Evolutionary conservation across 2,113 vertebrate genomes (phyloP), one percentile per base, ranked within the genome.

Genomic region (Otis tarda): DNA sequence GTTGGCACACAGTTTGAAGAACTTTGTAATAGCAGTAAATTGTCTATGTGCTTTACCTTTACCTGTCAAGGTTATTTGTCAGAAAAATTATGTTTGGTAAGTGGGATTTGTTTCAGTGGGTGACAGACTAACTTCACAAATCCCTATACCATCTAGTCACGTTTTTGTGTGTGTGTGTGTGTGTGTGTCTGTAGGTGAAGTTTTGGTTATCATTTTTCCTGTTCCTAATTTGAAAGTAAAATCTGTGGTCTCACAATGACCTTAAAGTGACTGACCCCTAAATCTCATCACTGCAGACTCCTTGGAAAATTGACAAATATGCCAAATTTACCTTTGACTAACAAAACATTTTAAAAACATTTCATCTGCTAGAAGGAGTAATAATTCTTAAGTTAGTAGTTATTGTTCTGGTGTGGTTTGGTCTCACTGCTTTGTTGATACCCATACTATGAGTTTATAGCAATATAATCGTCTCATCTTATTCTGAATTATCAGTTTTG

Each of bases 191-290:
- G 78, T 94, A 39, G 85, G 73, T 94, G 95, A 96, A 94, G 64
- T 97, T 98, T 94, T 92, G 73, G 90, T 97, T 97, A 96, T 98
- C 91, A 87, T 60, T 97, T 97, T 97, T 95, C 96, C 96, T 97
- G 88, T 61, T 80, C 92, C 83, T 90, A 69, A 98, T 98, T 98
- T 98, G 97, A 98, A 98, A 98, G 98, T 98, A 97, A 98, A 98
- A 98, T 98, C 79, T 95, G 78, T 95, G 97, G 88, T 98, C 97
- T 98, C 84, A 78, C 84, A 95, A 95, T 98, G 98, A 98, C 98
- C 98, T 98, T 94, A 96, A 83, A 96, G 95, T 96, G 97, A 86
- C 95, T 97, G 98, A 98, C 98, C 98, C 97, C 96, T 97, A 98
- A 98, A 98, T 98, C 97, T 98, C 98, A 98, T 98, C 97, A 98